Evolutionary conservation across 2,797 vertebrate species (phyloP).

Genomic region (Myripristis jacobus): DNA sequence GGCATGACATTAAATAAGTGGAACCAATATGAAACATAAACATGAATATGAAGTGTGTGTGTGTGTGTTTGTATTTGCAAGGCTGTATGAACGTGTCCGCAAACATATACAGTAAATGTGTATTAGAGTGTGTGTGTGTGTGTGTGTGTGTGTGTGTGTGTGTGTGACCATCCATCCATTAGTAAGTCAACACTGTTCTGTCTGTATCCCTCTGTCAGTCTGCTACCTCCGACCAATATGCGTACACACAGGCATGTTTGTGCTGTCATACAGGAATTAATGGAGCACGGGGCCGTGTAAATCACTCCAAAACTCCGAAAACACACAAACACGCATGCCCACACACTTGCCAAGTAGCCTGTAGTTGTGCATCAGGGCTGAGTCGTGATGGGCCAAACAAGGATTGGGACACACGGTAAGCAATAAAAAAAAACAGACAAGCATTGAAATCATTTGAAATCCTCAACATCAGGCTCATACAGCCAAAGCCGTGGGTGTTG

Average conservation of each 20-base stretch:
- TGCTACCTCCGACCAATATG: slow-evolving; percentile 65
- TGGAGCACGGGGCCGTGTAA: slow-evolving; percentile 73
- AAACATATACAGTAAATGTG: too few relatives aligned
- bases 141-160: neutral
- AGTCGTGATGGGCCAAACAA: slow-evolving; percentile 29
- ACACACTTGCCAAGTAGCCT: slow-evolving; percentile 47
- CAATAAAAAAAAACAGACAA: slow-evolving; percentile 40
- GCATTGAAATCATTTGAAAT: neutral
- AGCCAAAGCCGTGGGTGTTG: too few relatives aligned
- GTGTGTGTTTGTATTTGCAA: slow-evolving; percentile 16
- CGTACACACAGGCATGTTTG: slow-evolving; percentile 77
- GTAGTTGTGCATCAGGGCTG: slow-evolving; percentile 22
- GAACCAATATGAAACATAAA: slow-evolving; percentile 69
- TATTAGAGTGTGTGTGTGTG: slow-evolving; percentile 19
- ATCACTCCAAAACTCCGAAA: slow-evolving; percentile 77
- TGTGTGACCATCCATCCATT: slow-evolving; percentile 48
- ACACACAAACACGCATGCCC: slow-evolving; percentile 39
- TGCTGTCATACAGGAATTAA: slow-evolving; percentile 76
- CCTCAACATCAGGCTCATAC: too few relatives aligned
- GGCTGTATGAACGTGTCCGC: slow-evolving; percentile 1
- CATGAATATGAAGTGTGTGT: slow-evolving; percentile 46
- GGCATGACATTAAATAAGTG: slow-evolving; percentile 71
- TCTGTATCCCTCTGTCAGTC: slow-evolving; percentile 68
- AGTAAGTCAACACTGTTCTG: slow-evolving; percentile 70
- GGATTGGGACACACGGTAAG: slow-evolving; percentile 31